phyloP scores from a whole-genome alignment of 2,888 invertebrate genomes.

The Panzeria rudis region DNA sequence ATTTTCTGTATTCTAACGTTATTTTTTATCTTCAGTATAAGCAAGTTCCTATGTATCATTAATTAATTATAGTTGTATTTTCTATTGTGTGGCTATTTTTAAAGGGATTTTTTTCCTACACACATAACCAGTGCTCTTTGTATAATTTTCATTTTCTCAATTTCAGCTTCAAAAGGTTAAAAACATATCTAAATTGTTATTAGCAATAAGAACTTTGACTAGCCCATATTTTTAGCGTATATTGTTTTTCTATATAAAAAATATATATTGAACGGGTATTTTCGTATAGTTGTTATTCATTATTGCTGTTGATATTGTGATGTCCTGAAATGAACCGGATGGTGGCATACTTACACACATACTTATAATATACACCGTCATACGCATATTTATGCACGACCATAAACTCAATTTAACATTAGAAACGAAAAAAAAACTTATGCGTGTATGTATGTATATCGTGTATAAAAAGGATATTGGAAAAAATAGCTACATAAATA shows the following conservation, averaged over 20 bases:
- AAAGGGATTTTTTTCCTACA: too few species aligned
- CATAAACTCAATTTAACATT: slow-evolving; percentile 13
- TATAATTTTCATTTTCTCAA: too few species aligned
- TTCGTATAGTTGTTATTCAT: slow-evolving; percentile 44
- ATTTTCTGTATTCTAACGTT: too few species aligned
- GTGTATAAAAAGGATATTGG: slow-evolving; percentile 48
- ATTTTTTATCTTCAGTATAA: too few species aligned
- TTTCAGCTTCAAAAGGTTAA: too few species aligned
- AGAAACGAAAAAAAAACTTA: slow-evolving; percentile 29
- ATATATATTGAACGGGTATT: slow-evolving; percentile 20
- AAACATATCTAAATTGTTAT: neutral
- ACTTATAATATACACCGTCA: neutral
- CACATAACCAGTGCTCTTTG: too few species aligned
- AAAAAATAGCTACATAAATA: slow-evolving; percentile 23
- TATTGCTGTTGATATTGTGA: neutral
- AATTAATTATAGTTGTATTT: too few species aligned
- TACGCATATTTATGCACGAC: slow-evolving; percentile 1
- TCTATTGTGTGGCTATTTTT: too few species aligned
- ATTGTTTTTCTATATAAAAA: slow-evolving; percentile 2
- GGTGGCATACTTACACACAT: slow-evolving; percentile 7
- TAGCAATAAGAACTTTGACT: neutral
- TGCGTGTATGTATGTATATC: neutral
- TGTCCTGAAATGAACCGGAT: slow-evolving; percentile 58
- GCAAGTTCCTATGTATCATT: too few species aligned
- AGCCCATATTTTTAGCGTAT: slow-evolving; percentile 1